Percentiles rank a stretch among this genome's conserved stretches.
Conservation (phyloP, 2,113 vertebrate genomes). For the Ardeotis arabs region DNA sequence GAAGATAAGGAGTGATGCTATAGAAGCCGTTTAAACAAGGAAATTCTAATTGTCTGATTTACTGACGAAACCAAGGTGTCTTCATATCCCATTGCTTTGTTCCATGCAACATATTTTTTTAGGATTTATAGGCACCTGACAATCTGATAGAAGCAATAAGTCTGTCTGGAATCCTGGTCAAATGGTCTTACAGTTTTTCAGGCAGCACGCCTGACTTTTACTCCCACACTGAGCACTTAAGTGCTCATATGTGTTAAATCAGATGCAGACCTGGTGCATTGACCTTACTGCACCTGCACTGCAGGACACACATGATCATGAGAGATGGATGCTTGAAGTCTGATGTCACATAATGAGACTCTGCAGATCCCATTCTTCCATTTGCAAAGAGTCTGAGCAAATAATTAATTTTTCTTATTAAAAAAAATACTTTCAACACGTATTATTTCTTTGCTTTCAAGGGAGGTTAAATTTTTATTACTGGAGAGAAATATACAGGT, state of each 20-base stretch:
- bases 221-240: not conserved
- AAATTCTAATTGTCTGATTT: not conserved
- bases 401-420: not conserved
- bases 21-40: not conserved
- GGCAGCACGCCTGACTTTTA: not conserved
- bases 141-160: not conserved
- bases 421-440: not conserved
- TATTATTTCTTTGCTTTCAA: not conserved
- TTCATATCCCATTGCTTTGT: not conserved
- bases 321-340: not conserved
- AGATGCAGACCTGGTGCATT: not conserved
- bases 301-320: not conserved
- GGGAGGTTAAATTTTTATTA: not conserved
- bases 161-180: not conserved
- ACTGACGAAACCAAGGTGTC: not conserved
- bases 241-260: fast-evolving
- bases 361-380: not conserved
- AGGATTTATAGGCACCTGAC: not conserved
- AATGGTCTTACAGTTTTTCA: not conserved
- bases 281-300: not conserved
- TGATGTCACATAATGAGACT: not conserved
- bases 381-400: not conserved
- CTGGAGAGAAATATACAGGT: not conserved
- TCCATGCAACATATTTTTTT: not conserved
- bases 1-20: not conserved